Conservation (phyloP, 2,113 vertebrate genomes). For the Odocoileus virginianus region DNA sequence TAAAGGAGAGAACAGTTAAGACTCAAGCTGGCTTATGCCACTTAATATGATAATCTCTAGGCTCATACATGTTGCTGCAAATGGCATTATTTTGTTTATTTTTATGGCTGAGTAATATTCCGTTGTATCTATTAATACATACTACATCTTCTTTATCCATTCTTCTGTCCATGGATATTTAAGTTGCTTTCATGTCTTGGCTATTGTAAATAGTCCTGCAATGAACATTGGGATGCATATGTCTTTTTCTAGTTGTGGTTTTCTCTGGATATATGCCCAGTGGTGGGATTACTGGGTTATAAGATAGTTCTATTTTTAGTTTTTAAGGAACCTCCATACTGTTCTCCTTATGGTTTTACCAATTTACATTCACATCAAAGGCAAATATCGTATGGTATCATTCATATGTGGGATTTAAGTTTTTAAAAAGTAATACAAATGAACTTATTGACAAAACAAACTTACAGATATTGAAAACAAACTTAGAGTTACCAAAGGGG, state of each 20-base stretch:
- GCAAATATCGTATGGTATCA: background rate
- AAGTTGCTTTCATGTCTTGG: too few relatives aligned
- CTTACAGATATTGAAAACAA: background rate
- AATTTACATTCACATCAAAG: background rate
- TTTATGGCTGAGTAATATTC: background rate
- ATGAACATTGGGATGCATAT: background rate
- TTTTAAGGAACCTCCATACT: background rate
- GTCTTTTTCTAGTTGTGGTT: background rate
- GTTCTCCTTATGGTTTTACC: background rate
- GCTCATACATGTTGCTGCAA: background rate
- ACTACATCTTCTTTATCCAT: background rate
- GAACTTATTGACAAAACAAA: background rate
- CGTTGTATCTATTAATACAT: background rate
- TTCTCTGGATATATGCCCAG: background rate
- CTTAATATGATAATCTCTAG: background rate
- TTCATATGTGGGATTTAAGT: background rate
- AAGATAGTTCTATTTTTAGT: background rate
- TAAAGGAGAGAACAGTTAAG: fast-evolving
- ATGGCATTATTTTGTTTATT: fast-evolving
- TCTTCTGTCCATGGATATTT: background rate
- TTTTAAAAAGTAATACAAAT: background rate
- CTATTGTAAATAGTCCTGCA: background rate
- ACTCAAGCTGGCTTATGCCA: background rate
- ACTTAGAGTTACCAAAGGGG: background rate
- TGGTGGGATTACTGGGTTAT: background rate